Percentiles rank a stretch among this genome's conserved stretches.
Conservation (phyloP, 2,888 invertebrate genomes). For the Leptopterna dolabrata region DNA sequence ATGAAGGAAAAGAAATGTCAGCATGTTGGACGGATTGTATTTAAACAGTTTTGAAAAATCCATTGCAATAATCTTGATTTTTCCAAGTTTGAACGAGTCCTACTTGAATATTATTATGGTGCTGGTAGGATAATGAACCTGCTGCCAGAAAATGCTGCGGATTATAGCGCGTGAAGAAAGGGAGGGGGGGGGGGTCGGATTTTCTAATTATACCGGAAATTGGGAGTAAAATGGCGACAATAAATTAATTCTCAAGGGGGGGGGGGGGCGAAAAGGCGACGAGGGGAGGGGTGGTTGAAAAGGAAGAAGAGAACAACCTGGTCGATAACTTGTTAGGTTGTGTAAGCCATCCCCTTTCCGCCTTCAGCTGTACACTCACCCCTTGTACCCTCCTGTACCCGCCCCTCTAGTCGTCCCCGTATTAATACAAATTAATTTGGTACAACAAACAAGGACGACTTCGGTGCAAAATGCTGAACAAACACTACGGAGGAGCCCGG, state of each 20-base stretch:
- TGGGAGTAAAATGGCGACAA: slow-evolving; percentile 43
- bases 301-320: slow-evolving; percentile 3
- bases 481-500: slow-evolving; percentile 41
- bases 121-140: neutral
- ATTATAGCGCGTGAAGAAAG: neutral
- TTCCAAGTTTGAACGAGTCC: neutral
- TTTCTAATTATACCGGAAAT: slow-evolving; percentile 43
- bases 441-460: slow-evolving; percentile 57
- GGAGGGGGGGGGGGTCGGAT: slow-evolving; percentile 24
- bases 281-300: neutral
- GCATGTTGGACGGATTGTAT: too few species aligned
- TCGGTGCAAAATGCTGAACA: slow-evolving; percentile 56
- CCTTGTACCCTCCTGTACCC: neutral
- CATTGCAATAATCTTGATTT: too few species aligned
- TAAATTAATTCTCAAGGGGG: slow-evolving; percentile 54
- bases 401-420: neutral
- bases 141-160: neutral
- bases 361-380: slow-evolving; percentile 3
- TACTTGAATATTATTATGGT: neutral
- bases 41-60: too few species aligned
- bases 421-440: slow-evolving; percentile 60
- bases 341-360: slow-evolving; percentile 50
- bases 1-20: too few species aligned
- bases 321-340: slow-evolving; percentile 59
- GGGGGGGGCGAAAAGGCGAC: neutral